phyloP scores from a whole-genome alignment of 2,888 invertebrate genomes.

The Acleris literana region DNA sequence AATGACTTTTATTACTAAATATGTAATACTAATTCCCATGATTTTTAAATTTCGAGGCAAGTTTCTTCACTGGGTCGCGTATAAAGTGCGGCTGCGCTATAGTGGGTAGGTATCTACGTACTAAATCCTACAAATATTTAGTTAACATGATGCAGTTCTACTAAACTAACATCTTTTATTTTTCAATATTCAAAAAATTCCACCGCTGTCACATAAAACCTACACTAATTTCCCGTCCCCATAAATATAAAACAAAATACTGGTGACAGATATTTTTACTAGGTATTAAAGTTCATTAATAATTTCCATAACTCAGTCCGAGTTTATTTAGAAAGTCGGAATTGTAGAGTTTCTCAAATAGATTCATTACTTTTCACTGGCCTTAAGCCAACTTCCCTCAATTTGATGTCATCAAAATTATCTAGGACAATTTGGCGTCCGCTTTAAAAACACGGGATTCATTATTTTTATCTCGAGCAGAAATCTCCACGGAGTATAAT shows the following conservation, averaged over 20 bases:
- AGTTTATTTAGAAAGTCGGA: slow-evolving; percentile 43
- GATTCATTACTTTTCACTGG: slow-evolving; percentile 67
- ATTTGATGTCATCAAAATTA: slow-evolving; percentile 77
- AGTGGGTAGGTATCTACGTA: too few species aligned
- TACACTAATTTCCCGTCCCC: background rate
- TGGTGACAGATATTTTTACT: slow-evolving; percentile 6
- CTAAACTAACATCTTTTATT: too few species aligned
- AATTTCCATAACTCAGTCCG: slow-evolving; percentile 22
- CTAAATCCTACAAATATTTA: too few species aligned
- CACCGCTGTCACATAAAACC: background rate
- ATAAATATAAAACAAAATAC: slow-evolving; percentile 15
- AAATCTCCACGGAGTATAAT: slow-evolving; percentile 60
- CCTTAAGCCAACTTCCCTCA: slow-evolving; percentile 65
- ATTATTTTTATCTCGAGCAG: slow-evolving; percentile 72
- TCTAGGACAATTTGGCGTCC: slow-evolving; percentile 78
- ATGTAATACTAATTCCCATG: too few species aligned
- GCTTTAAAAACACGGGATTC: slow-evolving; percentile 70
- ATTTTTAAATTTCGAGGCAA: too few species aligned
- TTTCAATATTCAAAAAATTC: background rate
- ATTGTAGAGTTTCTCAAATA: slow-evolving; percentile 55
- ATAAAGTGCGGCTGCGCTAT: too few species aligned
- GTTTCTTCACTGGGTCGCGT: too few species aligned
- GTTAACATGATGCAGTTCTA: too few species aligned
- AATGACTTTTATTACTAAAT: slow-evolving; percentile 45
- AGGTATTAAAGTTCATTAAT: slow-evolving; percentile 24